A percentile compares a stretch with the other conserved stretches of the same genome.
Conservation (phyloP, 2,888 invertebrate genomes). For the Zele albiditarsus region DNA sequence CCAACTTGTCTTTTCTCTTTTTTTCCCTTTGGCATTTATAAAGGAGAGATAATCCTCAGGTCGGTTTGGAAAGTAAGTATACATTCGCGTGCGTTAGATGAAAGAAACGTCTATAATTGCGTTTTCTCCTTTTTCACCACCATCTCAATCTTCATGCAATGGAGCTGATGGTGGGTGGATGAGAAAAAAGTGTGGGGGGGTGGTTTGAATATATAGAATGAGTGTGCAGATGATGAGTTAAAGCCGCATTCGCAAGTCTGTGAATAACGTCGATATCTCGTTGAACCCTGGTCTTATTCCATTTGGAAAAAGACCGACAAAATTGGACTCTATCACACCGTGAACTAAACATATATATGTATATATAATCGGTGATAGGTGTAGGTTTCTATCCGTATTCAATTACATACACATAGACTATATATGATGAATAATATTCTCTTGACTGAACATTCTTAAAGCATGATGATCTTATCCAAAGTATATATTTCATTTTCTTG, state of each 20-base stretch:
- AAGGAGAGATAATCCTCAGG: constrained; percentile 26
- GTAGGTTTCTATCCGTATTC: constrained; percentile 16
- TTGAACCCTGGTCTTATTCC: constrained; percentile 38
- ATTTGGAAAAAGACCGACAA: constrained; percentile 37
- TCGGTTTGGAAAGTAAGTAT: constrained; percentile 42
- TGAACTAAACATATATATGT: background rate
- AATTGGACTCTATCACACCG: constrained; percentile 50
- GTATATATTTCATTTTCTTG: background rate
- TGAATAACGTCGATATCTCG: constrained; percentile 60
- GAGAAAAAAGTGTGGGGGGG: background rate
- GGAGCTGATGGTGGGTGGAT: constrained; percentile 47
- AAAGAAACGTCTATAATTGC: constrained; percentile 62
- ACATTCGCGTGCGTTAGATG: constrained; percentile 55
- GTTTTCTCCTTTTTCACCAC: constrained; percentile 48
- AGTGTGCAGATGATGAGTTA: constrained; percentile 53
- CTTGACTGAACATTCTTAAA: constrained; percentile 3
- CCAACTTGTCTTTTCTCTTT: background rate
- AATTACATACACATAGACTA: constrained; percentile 6
- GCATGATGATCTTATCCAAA: background rate
- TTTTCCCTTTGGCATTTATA: background rate
- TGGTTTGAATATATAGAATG: constrained; percentile 34
- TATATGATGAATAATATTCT: constrained; percentile 7
- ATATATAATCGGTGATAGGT: background rate
- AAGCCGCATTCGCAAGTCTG: constrained; percentile 50
- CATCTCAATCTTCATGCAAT: constrained; percentile 3